Conservation (phyloP, 1,140 invertebrate genomes). For the Dendroctonus valens region DNA sequence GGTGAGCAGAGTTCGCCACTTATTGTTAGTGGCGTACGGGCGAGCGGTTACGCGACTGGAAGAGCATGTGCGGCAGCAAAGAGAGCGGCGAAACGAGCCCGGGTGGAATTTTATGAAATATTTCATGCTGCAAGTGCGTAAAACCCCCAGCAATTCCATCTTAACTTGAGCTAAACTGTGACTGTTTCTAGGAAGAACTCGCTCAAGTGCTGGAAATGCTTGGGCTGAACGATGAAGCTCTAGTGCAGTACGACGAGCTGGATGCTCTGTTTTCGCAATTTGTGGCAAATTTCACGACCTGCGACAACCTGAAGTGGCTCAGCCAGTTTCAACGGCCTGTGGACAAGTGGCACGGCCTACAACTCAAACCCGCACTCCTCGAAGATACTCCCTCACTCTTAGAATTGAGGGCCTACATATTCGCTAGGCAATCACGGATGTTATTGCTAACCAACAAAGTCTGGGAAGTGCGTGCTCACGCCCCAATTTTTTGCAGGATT, state of each 20-base stretch:
- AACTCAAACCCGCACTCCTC: constrained; percentile 55
- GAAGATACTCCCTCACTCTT: constrained; percentile 58
- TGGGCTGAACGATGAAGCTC: constrained; percentile 88
- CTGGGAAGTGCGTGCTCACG: constrained; percentile 66
- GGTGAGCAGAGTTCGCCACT: constrained; percentile 75
- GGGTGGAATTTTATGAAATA: constrained; percentile 95
- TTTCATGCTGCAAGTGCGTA: constrained; percentile 81
- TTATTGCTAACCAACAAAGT: constrained; percentile 74
- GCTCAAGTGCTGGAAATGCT: constrained; percentile 94
- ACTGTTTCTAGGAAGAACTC: constrained; percentile 78
- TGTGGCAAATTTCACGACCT: constrained; percentile 86
- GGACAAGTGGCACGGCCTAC: constrained; percentile 80
- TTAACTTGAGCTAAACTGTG: not conserved
- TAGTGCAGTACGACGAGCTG: constrained; percentile 96
- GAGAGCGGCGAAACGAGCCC: constrained; percentile 85
- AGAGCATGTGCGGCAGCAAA: constrained; percentile 85
- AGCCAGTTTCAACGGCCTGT: constrained; percentile 72
- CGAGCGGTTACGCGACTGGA: constrained; percentile 83
- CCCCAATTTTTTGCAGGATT: not conserved
- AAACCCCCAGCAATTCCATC: too few species aligned
- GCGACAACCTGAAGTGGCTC: constrained; percentile 80
- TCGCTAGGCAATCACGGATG: constrained; percentile 87
- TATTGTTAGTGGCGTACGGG: constrained; percentile 86
- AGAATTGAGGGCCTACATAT: constrained; percentile 92
- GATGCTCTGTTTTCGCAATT: constrained; percentile 97